Base-by-base conservation (phyloP, 2,797 vertebrate genomes). In the Gadopsis marmoratus region DNA sequence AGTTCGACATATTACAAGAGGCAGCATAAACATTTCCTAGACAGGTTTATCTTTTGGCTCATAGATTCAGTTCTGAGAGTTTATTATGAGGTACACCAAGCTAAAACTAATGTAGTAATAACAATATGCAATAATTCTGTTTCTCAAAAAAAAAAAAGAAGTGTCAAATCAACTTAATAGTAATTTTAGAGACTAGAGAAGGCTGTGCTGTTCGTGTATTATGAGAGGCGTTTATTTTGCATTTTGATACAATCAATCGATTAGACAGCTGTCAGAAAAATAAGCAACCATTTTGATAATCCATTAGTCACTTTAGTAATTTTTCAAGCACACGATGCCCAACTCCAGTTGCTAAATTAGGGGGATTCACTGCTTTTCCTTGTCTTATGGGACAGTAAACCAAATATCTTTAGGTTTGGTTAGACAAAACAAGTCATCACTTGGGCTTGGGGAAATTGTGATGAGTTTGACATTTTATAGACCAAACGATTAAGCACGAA, bases 1-100 rank as follows among this genome's bases (percentile, higher is more conserved):
- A 39, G 37, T 72, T 43, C 69, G 62, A 76, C 50, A 63, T 5
- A 39, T 13, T 29, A 47, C 8, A 39, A 48, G 35, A 67, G 29
- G 26, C 31, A 21, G 48, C 21, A 48, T 63, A 7, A n/a, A 51
- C 3, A 59, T 59, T 53, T 71, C 33, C 54, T 23, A 13, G 29
- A 72, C 21, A 61, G 29, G 37, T 59, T 61, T 31, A 48, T 74
- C 4, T 14, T 16, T 58, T 17, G 21, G 31, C 53, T 64, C 43
- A 47, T 10, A 50, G 2, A 17, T 10, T 43, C 10, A 51, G 23
- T 41, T 31, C 7, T 0, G 7, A 26, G 11, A 37, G 37, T 37
- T 71, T 72, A 41, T 35, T 14, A 47, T 35, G 31, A 23, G 7
- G 23, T 31, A 35, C 14, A 26, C 3, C 1, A 3, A 37, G 17